Percentiles rank a stretch among this genome's conserved stretches.
Evolutionary conservation across 2,797 vertebrate genomes (phyloP).

Genomic region (Myripristis jacobus): DNA sequence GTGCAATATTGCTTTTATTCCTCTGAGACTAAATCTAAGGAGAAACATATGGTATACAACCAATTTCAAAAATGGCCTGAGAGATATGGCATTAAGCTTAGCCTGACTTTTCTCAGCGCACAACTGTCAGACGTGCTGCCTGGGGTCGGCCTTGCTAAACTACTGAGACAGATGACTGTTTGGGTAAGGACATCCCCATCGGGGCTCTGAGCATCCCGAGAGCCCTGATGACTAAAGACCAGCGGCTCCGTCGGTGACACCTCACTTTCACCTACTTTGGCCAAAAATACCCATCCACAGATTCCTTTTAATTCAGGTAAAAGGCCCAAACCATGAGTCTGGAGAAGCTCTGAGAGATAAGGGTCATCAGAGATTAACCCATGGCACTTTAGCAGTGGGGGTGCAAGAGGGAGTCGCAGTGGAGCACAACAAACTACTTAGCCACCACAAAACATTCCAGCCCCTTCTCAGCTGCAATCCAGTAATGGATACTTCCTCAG

Average conservation of each 20-base stretch:
- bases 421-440: constrained; percentile 84
- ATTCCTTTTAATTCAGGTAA: constrained; percentile 85
- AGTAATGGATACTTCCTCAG: constrained; percentile 91
- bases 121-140: constrained; percentile 63
- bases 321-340: constrained; percentile 74
- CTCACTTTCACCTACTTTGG: constrained; percentile 71
- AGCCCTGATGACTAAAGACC: constrained; percentile 69
- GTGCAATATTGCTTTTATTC: constrained; percentile 19
- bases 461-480: constrained; percentile 85
- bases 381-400: constrained; percentile 79
- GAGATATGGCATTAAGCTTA: constrained; percentile 51
- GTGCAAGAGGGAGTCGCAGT: constrained; percentile 60
- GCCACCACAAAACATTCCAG: constrained; percentile 86
- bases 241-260: constrained; percentile 64
- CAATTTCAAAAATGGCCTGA: constrained; percentile 60
- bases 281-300: constrained; percentile 70
- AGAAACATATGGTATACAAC: constrained; percentile 47
- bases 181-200: constrained; percentile 71
- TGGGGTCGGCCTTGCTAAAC: constrained; percentile 70
- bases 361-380: constrained; percentile 84
- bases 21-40: constrained; percentile 36
- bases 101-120: constrained; percentile 69
- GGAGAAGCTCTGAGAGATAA: constrained; percentile 74
- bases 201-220: constrained; percentile 54
- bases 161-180: constrained; percentile 79